Evolutionary conservation across 2,888 invertebrate genomes (phyloP).

Genomic region (Coelogynopora nodosa): DNA sequence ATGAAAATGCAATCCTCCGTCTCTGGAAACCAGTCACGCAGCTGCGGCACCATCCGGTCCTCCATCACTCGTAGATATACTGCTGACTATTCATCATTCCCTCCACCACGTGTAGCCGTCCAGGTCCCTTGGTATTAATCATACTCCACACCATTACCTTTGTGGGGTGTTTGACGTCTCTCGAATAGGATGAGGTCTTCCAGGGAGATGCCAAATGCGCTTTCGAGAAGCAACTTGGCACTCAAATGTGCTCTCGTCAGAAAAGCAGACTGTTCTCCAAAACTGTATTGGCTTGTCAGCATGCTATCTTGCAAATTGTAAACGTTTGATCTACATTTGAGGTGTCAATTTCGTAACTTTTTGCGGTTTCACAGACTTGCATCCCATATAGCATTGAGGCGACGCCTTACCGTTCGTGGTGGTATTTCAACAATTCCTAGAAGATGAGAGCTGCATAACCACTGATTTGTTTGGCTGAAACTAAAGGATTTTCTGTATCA

Average conservation of each 20-base stretch:
- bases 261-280: background rate
- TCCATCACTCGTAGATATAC: background rate
- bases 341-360: too few relatives aligned
- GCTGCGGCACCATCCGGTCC: background rate
- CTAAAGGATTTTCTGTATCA: too few relatives aligned
- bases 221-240: background rate
- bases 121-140: background rate
- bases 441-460: too few relatives aligned
- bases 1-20: background rate
- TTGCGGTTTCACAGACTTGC: too few relatives aligned
- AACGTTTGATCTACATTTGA: too few relatives aligned
- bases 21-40: background rate
- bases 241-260: background rate
- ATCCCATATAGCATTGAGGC: too few relatives aligned
- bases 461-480: too few relatives aligned
- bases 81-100: background rate
- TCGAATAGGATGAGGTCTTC: background rate
- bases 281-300: background rate
- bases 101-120: background rate
- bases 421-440: too few relatives aligned
- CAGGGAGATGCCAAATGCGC: background rate
- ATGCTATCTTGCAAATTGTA: too few relatives aligned
- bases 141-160: background rate
- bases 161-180: background rate
- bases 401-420: too few relatives aligned